Evolutionary conservation across 2,113 vertebrate genomes (phyloP).

Genomic region (Nothobranchius furzeri): DNA sequence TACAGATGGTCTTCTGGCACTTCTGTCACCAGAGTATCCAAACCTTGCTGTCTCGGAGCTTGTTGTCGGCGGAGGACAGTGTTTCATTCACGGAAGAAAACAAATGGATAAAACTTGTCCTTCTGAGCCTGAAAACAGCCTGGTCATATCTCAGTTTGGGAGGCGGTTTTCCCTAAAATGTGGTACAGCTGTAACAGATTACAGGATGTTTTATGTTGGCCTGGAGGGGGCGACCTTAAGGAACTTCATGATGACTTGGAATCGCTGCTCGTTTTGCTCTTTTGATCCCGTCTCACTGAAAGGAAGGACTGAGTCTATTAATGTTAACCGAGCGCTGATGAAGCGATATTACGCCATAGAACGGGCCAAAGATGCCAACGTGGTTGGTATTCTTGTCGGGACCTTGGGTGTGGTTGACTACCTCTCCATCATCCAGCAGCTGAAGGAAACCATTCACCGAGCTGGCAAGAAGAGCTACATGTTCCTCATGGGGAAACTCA

Average conservation of each 20-base stretch:
- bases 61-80: conserved; percentile 60
- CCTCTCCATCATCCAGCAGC: conserved; percentile 83
- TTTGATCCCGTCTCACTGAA: conserved; percentile 82
- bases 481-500: conserved; percentile 90
- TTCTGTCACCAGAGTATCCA: conserved; percentile 76
- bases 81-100: conserved; percentile 40
- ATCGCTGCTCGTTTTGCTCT: conserved; percentile 84
- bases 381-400: conserved; percentile 92
- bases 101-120: neutral
- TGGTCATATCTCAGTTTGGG: conserved; percentile 78
- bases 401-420: conserved; percentile 88
- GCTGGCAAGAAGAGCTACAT: conserved; percentile 93
- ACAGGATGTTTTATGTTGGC: conserved; percentile 89
- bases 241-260: conserved; percentile 95
- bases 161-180: conserved; percentile 74
- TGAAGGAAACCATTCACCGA: conserved; percentile 78
- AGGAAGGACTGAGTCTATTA: conserved; percentile 79
- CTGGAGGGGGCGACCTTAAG: conserved; percentile 83
- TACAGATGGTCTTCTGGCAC: conserved; percentile 75
- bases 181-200: conserved; percentile 74
- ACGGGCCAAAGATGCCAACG: conserved; percentile 86
- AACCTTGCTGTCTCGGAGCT: conserved; percentile 81
- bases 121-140: conserved; percentile 13
- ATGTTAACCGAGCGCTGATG: conserved; percentile 84
- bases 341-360: conserved; percentile 92